Percentiles rank a stretch among this genome's conserved stretches.
Evolutionary conservation across 1,140 invertebrate species (phyloP).

Genomic region (Drosophila parvula): DNA sequence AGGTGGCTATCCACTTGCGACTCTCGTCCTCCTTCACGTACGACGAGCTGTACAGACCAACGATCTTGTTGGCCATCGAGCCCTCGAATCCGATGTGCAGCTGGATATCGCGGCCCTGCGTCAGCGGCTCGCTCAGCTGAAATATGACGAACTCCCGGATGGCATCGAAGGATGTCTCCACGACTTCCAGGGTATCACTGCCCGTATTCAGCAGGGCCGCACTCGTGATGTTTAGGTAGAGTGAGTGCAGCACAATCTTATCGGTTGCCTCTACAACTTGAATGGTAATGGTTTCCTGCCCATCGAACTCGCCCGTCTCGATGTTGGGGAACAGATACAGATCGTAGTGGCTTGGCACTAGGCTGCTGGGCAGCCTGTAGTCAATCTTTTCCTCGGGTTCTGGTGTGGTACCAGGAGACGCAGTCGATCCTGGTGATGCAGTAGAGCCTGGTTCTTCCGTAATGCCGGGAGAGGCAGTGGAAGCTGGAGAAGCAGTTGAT

Average conservation of each 20-base stretch:
- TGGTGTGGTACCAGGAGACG: conserved; percentile 30
- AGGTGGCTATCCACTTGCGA: conserved; percentile 89
- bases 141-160: conserved; percentile 70
- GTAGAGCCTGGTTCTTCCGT: background rate
- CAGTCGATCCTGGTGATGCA: background rate
- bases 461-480: background rate
- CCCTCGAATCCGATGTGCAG: conserved; percentile 84
- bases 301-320: conserved; percentile 88
- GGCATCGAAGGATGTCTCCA: conserved; percentile 44
- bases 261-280: conserved; percentile 85
- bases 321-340: conserved; percentile 91
- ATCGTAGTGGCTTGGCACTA: conserved; percentile 90
- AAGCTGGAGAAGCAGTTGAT: conserved; percentile 1
- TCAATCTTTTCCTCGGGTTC: conserved; percentile 65
- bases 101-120: background rate
- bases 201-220: conserved; percentile 21
- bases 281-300: conserved; percentile 89
- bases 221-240: conserved; percentile 73
- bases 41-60: conserved; percentile 85
- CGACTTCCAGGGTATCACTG: conserved; percentile 23
- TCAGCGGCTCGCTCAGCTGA: conserved; percentile 49
- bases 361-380: conserved; percentile 87
- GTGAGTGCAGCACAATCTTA: conserved; percentile 89
- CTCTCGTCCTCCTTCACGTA: conserved; percentile 78
- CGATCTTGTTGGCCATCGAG: conserved; percentile 84